Percentiles rank a stretch among this genome's conserved stretches.
Evolutionary conservation across 1,140 invertebrate genomes (phyloP).

Genomic region (Zaprionus nigranus): DNA sequence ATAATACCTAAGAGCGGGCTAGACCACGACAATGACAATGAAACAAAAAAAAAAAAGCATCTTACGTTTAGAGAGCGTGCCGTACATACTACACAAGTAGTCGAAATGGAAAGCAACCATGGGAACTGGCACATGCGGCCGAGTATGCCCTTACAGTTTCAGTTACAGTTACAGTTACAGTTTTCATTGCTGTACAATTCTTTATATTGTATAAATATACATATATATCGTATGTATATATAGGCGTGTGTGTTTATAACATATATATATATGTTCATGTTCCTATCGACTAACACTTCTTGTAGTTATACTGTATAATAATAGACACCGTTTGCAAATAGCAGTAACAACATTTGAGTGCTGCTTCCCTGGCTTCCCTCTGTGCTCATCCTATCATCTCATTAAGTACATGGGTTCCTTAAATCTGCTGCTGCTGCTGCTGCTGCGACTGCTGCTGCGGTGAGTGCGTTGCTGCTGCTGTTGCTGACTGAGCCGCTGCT

Average conservation of each 20-base stretch:
- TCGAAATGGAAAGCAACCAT: slow-evolving; percentile 31
- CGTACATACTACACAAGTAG: slow-evolving; percentile 32
- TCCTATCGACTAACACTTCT: slow-evolving; percentile 48
- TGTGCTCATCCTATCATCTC: slow-evolving; percentile 22
- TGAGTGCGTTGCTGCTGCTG: slow-evolving; percentile 24
- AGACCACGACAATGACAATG: slow-evolving; percentile 15
- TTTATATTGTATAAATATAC: slow-evolving; percentile 21
- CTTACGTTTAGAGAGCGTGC: slow-evolving; percentile 42
- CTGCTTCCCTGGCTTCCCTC: slow-evolving; percentile 13
- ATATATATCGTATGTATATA: slow-evolving; percentile 27
- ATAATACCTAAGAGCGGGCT: slow-evolving; percentile 34
- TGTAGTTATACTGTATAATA: slow-evolving; percentile 50
- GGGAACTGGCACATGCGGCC: slow-evolving; percentile 18
- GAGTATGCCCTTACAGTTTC: slow-evolving; percentile 13
- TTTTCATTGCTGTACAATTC: slow-evolving; percentile 28
- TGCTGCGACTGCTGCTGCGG: slow-evolving; percentile 24
- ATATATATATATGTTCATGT: slow-evolving; percentile 25
- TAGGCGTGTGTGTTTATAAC: background rate
- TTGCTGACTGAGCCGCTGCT: slow-evolving; percentile 19
- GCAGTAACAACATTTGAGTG: slow-evolving; percentile 57
- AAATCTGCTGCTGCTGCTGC: slow-evolving; percentile 43
- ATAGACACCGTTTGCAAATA: slow-evolving; percentile 74
- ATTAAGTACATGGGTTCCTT: slow-evolving; percentile 52
- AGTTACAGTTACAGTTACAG: slow-evolving; percentile 25
- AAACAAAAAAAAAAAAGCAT: slow-evolving; percentile 17